A percentile compares a stretch with the other conserved stretches of the same genome.
Conservation (phyloP, 2,113 vertebrate genomes). For the Boleophthalmus pectinirostris region DNA sequence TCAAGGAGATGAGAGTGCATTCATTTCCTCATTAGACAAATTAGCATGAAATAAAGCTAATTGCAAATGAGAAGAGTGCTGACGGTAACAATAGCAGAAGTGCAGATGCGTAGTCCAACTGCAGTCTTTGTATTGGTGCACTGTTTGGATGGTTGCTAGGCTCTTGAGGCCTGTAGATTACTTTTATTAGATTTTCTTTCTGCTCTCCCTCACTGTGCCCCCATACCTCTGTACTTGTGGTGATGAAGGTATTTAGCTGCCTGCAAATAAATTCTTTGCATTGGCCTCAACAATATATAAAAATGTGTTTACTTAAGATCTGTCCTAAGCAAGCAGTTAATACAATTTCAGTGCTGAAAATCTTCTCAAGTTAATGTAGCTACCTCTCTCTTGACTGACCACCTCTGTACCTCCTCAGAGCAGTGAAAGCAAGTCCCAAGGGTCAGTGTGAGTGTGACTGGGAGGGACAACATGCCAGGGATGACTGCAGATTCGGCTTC, state of each 20-base stretch:
- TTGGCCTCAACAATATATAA: not conserved
- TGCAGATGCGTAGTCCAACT: slow-evolving; percentile 2
- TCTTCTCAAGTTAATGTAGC: slow-evolving; percentile 50
- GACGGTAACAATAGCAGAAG: slow-evolving; percentile 8
- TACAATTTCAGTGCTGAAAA: slow-evolving; percentile 33
- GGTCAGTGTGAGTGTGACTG: slow-evolving; percentile 40
- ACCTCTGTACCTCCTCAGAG: slow-evolving; percentile 17
- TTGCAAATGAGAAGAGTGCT: slow-evolving; percentile 26
- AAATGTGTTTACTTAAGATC: not conserved
- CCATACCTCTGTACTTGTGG: slow-evolving; percentile 25
- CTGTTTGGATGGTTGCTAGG: slow-evolving; percentile 79
- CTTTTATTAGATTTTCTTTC: slow-evolving; percentile 45
- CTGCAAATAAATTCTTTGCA: slow-evolving; percentile 19
- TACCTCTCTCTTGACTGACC: slow-evolving; percentile 17
- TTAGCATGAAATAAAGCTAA: slow-evolving; percentile 40
- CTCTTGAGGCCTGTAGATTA: slow-evolving; percentile 28
- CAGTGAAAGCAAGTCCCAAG: slow-evolving; percentile 41
- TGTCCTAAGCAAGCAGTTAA: slow-evolving; percentile 35
- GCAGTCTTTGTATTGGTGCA: slow-evolving; percentile 43
- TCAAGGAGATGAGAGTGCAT: slow-evolving; percentile 34
- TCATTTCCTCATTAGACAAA: slow-evolving; percentile 54
- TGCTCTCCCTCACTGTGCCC: slow-evolving; percentile 46
- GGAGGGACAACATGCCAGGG: slow-evolving; percentile 65
- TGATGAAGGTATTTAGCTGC: slow-evolving; percentile 51
- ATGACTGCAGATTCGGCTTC: slow-evolving; percentile 72